Percentiles rank a stretch among this genome's conserved stretches.
These are phyloP conservation scores for Araneus ventricosus DNA, from an alignment of 1,140 invertebrate genomes.

Conservation along the genomic window DNA sequence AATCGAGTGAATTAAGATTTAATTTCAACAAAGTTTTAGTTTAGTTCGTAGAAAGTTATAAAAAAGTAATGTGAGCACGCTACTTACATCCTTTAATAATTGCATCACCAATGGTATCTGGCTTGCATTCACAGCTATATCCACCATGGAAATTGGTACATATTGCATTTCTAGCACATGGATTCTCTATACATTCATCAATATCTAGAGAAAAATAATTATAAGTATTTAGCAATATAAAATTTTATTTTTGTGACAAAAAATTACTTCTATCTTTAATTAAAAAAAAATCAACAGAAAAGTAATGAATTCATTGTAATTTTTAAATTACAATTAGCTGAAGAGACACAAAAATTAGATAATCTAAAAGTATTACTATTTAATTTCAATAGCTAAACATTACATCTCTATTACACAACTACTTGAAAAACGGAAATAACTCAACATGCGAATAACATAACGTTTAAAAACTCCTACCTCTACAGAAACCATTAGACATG, in stretches of 20 bases:
- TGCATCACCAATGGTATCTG: constrained; percentile 90
- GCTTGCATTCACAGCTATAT: constrained; percentile 89
- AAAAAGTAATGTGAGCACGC: constrained; percentile 54
- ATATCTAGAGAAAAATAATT: constrained; percentile 80
- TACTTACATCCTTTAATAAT: constrained; percentile 83
- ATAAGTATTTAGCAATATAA: no score
- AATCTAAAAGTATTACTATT: no score
- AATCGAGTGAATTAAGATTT: background rate
- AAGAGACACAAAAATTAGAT: no score
- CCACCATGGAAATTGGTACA: constrained; percentile 91
- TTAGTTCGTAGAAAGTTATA: background rate
- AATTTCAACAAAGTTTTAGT: background rate
- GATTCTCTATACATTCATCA: constrained; percentile 86
- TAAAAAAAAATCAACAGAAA: no score
- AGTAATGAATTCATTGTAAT: no score
- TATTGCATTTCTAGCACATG: constrained; percentile 89
- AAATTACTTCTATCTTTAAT: no score
- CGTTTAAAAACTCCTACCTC: constrained; percentile 49
- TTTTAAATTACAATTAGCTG: no score
- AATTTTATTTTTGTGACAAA: no score
- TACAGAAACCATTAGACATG: constrained; percentile 77
- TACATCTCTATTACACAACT: no score
- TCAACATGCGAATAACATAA: constrained; percentile 44
- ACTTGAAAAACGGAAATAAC: no score
- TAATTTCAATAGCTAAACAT: no score